Base-by-base conservation (phyloP, 1,140 invertebrate genomes). In the Acromyrmex heyeri region DNA sequence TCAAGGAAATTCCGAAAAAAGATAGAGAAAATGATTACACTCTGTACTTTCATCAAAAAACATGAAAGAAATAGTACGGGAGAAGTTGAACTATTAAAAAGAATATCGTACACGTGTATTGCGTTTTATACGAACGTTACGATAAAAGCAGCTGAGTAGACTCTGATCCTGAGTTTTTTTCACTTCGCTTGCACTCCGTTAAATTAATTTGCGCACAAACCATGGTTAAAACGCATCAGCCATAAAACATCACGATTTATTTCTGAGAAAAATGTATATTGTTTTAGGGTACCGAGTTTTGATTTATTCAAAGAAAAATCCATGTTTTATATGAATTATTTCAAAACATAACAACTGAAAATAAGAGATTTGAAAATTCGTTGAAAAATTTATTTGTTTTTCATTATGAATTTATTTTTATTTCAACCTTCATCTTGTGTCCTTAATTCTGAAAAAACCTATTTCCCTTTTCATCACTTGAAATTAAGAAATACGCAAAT, bases 201-300 rank as follows among this genome's bases (percentile, higher is more conserved):
- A 83, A 75, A 83, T 83, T 83, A 83, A 83, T 83, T 83, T 83
- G 79, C 69, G 24, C 55, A 61, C 59, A 75, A 83, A 83, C 79
- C 57, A 50, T 83, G 69, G 55, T 57, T 75, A 48, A 81, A 83
- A 75, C 18, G 24, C 55, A 75, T 83, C 55, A 62, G 69, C 69
- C 55, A 27, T 73, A 83, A 83, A 83, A 83, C 69, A 73, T 82
- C 62, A 59, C 38, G n/a, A 83, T 83, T 83, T 83, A 73, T 83
- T 73, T 16, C 24, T 73, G 34, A 34, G 38, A 73, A 24, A 53
- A 27, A 48, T 38, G 14, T 48, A 18, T 48, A 48, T 12, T 27
- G 24, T 24, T 83, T 73, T 62, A 48, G 12, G 44, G 3, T 34
- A 48, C 21, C 12, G 24, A 21, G 34, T 61, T n/a, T 82, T 83